Conservation (phyloP, 2,113 vertebrate species). For the Amblyopsis rosae region DNA sequence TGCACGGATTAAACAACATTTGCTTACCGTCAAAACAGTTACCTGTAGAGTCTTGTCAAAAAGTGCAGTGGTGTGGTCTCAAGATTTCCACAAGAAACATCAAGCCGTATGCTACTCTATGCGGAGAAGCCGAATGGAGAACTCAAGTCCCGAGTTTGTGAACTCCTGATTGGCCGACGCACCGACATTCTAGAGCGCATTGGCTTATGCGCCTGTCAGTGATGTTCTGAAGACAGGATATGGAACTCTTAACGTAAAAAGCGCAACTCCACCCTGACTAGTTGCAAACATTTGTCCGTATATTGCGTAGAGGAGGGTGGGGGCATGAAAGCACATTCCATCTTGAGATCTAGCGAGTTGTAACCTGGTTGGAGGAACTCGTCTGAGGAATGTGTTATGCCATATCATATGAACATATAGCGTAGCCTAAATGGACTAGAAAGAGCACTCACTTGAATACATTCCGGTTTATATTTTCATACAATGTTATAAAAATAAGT, state of each 20-base stretch:
- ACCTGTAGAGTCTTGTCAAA: slow-evolving; percentile 11
- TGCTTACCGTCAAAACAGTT: slow-evolving; percentile 53
- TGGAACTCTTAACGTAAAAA: slow-evolving; percentile 60
- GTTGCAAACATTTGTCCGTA: slow-evolving; percentile 67
- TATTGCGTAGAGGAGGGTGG: slow-evolving; percentile 60
- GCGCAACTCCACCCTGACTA: slow-evolving; percentile 73
- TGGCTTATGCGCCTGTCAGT: slow-evolving; percentile 50
- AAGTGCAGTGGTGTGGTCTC: slow-evolving; percentile 7
- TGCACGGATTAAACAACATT: neutral
- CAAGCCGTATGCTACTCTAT: slow-evolving; percentile 45
- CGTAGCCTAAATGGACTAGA: neutral
- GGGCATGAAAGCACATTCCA: slow-evolving; percentile 56
- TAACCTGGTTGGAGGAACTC: slow-evolving; percentile 35
- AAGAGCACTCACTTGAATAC: slow-evolving; percentile 21
- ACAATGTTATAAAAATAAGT: no score
- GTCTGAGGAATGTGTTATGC: slow-evolving; percentile 61
- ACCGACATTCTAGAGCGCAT: slow-evolving; percentile 29
- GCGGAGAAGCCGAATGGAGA: slow-evolving; percentile 17
- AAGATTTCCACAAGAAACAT: slow-evolving; percentile 55
- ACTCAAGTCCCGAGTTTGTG: slow-evolving; percentile 37
- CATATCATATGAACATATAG: neutral
- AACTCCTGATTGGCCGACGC: slow-evolving; percentile 73
- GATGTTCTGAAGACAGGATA: slow-evolving; percentile 43
- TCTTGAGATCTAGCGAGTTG: slow-evolving; percentile 59
- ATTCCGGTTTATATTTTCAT: no score